These are phyloP conservation scores for Thecocarcelia acutangulata DNA, from an alignment of 2,888 invertebrate genomes.

Conservation along the genomic window DNA sequence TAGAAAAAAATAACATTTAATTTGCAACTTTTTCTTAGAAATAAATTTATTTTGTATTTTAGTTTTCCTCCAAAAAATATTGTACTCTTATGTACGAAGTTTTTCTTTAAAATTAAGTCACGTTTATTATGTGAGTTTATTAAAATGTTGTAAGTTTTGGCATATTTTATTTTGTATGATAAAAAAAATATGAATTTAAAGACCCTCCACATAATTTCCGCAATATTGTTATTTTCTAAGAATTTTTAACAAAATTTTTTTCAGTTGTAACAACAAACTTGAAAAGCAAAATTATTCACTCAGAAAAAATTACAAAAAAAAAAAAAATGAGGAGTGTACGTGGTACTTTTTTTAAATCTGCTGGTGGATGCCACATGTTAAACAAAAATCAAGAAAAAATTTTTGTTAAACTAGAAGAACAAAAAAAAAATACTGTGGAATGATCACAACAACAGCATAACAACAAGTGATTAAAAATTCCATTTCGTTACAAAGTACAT, in stretches of 20 bases:
- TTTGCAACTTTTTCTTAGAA: neutral
- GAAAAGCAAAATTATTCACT: conserved; percentile 17
- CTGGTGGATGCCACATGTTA: conserved; percentile 53
- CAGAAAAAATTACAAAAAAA: conserved; percentile 11
- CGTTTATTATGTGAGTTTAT: conserved; percentile 61
- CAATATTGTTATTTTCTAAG: conserved; percentile 52
- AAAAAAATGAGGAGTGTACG: conserved; percentile 53
- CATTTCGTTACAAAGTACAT: conserved; percentile 47
- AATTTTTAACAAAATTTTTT: conserved; percentile 35
- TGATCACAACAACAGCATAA: neutral
- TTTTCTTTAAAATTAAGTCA: conserved; percentile 51
- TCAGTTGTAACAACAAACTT: conserved; percentile 13
- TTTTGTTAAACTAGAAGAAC: conserved; percentile 1
- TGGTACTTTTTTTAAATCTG: conserved; percentile 43
- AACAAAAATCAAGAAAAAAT: conserved; percentile 6
- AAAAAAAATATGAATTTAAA: conserved; percentile 39
- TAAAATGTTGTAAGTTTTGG: conserved; percentile 43
- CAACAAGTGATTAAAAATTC: conserved; percentile 55
- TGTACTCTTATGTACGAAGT: too few species aligned
- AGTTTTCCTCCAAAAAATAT: conserved; percentile 15
- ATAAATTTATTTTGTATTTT: neutral
- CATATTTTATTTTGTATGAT: conserved; percentile 1
- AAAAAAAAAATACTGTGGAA: conserved; percentile 1
- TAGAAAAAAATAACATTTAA: neutral
- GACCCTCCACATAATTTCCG: conserved; percentile 68